phyloP scores from a whole-genome alignment of 1,140 invertebrate species.

The Drosophila rufa region DNA sequence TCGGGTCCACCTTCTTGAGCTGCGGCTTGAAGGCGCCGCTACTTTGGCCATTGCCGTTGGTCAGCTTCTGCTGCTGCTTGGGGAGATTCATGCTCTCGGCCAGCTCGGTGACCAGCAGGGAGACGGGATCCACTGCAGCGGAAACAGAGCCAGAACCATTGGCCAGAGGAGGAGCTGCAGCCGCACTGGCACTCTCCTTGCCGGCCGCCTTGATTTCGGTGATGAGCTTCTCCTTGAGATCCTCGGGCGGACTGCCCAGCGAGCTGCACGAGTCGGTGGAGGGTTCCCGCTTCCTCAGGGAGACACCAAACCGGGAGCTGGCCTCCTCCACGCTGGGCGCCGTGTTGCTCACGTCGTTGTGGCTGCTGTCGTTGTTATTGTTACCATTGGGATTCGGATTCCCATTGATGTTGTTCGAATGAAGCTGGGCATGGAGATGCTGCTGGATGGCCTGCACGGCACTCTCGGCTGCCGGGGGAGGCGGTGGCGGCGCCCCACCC shows the following conservation, averaged over 20 bases:
- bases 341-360: constrained; percentile 87
- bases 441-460: constrained; percentile 72
- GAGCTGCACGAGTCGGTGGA: constrained; percentile 87
- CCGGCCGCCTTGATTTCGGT: constrained; percentile 92
- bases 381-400: constrained; percentile 76
- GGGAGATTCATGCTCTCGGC: constrained; percentile 88
- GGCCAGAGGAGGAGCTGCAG: constrained; percentile 30
- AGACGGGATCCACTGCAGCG: constrained; percentile 88
- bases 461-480: constrained; percentile 74
- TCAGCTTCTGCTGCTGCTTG: constrained; percentile 56
- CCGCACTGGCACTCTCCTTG: constrained; percentile 85
- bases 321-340: constrained; percentile 90
- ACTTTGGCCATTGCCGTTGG: constrained; percentile 47
- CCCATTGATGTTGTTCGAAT: constrained; percentile 77
- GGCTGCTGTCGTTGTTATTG: constrained; percentile 78
- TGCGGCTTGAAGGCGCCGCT: constrained; percentile 87
- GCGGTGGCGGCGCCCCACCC: constrained; percentile 74
- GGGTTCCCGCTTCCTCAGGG: constrained; percentile 89
- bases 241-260: constrained; percentile 80
- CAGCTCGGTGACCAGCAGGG: constrained; percentile 91
- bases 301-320: constrained; percentile 90
- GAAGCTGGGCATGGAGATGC: constrained; percentile 67
- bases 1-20: constrained; percentile 89
- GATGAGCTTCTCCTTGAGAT: constrained; percentile 92
- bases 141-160: constrained; percentile 57